Base-by-base conservation (phyloP, 2,888 invertebrate genomes). In the Drosophila birchii region DNA sequence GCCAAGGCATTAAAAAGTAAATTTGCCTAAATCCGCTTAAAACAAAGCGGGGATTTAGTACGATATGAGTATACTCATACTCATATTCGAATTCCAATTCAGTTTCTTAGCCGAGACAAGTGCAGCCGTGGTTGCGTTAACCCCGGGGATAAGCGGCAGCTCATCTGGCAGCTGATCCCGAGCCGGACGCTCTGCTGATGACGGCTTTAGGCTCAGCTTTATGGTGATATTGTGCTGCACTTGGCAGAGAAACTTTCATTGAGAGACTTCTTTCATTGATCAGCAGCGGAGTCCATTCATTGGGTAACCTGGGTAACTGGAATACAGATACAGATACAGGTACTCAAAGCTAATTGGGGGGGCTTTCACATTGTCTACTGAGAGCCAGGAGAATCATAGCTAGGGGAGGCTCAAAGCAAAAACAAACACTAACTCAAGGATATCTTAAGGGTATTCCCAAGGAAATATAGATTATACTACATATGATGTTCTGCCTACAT, bases 1-100 rank as follows among this genome's bases (percentile, higher is more conserved):
- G 85, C 85, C 85, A 78, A 70, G 66, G 80, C 68, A 86, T 86
- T 87, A 88, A 75, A 86, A 86, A 88, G 88, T 87, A 86, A 88
- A 86, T 88, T 88, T 86, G 78, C 66, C 60, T 81, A 87, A 88
- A 86, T 71, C 86, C 81, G 68, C 76, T 73, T 69, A 51, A 67
- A 55, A 80, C 86, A 86, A 86, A 58, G 62, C 61, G 32, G 54
- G 78, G 76, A 78, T 82, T 82, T 62, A 18, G 16, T 16, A 29
- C 56, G 34, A 12, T 26, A 4, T 6, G n/a, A n/a, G 11, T 8
- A 29, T 16, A 26, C 16, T 26, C 23, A 16, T 9, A 14, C 14
- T 44, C 44, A 16, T 16, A 45, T 45, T 45, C 16, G 5, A 16
- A 45, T 45, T 26, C 16, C 16, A 45, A 26, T 45, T 45, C 45